phyloP scores from a whole-genome alignment of 2,888 invertebrate species.

The Tineola bisselliella region DNA sequence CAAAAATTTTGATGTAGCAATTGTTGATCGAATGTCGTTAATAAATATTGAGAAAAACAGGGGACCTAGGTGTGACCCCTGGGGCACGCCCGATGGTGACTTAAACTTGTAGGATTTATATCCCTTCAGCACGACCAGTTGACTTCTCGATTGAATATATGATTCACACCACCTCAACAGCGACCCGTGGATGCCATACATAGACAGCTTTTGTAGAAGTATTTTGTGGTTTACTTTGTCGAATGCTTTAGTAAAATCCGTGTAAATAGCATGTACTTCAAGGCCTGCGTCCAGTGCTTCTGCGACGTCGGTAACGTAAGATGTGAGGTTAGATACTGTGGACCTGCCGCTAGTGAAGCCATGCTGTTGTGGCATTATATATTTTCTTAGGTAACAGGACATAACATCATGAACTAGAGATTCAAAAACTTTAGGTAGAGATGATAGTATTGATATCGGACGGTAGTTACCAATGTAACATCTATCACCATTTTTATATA shows the following conservation, averaged over 20 bases:
- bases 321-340: conserved; percentile 17
- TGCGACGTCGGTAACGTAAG: conserved; percentile 14
- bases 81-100: conserved; percentile 13
- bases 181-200: neutral
- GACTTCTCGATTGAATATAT: conserved; percentile 12
- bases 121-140: conserved; percentile 14
- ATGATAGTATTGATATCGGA: conserved; percentile 14
- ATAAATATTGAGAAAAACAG: conserved; percentile 13
- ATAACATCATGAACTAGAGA: conserved; percentile 12
- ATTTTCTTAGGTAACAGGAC: conserved; percentile 13
- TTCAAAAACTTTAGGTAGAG: conserved; percentile 15
- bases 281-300: conserved; percentile 10
- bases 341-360: conserved; percentile 18
- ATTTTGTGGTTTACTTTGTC: conserved; percentile 15
- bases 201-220: conserved; percentile 11
- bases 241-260: conserved; percentile 19
- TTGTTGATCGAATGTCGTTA: neutral
- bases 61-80: conserved; percentile 15
- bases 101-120: neutral
- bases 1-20: neutral
- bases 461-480: conserved; percentile 13
- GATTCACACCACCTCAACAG: conserved; percentile 12
- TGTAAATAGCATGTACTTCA: conserved; percentile 17
- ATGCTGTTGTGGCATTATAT: conserved; percentile 15
- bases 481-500: conserved; percentile 13